These are phyloP conservation scores for Hozukius guyotensis DNA, from an alignment of 2,797 vertebrate genomes.

Conservation along the genomic window DNA sequence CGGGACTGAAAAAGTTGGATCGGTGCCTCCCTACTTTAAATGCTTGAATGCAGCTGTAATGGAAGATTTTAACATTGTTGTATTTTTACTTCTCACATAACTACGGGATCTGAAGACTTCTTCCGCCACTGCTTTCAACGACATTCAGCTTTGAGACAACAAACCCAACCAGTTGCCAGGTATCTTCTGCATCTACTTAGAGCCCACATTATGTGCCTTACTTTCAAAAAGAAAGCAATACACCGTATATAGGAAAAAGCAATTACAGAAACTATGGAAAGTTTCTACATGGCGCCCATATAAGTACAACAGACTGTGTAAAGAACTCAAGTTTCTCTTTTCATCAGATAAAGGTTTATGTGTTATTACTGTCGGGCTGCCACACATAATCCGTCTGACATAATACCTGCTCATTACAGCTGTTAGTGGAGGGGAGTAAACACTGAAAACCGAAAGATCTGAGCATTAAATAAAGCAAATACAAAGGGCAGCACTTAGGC, in stretches of 20 bases:
- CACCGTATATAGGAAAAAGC: conserved; percentile 13
- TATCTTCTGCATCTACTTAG: conserved; percentile 3
- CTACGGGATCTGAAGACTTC: not conserved
- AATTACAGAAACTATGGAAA: conserved; percentile 46
- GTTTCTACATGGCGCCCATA: conserved; percentile 25
- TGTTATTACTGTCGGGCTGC: conserved; percentile 42
- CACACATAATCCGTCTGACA: conserved; percentile 46
- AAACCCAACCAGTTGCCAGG: not conserved
- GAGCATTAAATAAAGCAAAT: conserved; percentile 28
- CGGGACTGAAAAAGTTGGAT: too few relatives aligned
- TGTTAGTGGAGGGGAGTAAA: conserved; percentile 23
- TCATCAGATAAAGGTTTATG: conserved; percentile 39
- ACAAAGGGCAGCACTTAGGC: conserved; percentile 30
- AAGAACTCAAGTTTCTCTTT: conserved; percentile 35
- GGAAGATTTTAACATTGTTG: too few relatives aligned
- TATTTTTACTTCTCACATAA: too few relatives aligned
- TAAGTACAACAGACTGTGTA: conserved; percentile 31
- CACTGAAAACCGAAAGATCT: conserved; percentile 41
- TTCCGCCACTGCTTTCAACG: not conserved
- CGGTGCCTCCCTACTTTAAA: too few relatives aligned
- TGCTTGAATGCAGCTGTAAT: too few relatives aligned
- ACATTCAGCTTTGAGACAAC: not conserved
- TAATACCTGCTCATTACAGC: conserved; percentile 51
- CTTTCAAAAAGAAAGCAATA: conserved; percentile 20
- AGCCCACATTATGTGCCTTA: not conserved